A percentile compares a stretch with the other conserved stretches of the same genome.
These are phyloP conservation scores for Callosobruchus maculatus DNA, from an alignment of 2,888 invertebrate genomes.

Conservation along the genomic window DNA sequence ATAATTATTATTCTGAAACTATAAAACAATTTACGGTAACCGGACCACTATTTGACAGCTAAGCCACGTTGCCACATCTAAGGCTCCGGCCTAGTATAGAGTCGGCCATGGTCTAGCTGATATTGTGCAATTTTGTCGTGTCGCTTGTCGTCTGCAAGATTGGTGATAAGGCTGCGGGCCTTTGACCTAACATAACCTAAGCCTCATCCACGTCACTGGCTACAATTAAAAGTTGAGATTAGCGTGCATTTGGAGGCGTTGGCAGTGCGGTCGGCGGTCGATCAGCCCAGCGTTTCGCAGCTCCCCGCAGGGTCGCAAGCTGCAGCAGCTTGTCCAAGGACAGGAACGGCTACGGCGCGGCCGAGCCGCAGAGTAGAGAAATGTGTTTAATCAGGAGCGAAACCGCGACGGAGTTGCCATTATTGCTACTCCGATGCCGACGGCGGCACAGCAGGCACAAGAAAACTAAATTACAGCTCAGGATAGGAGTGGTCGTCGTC, in stretches of 20 bases:
- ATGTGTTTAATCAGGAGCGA: conserved; percentile 7
- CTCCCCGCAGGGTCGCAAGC: background rate
- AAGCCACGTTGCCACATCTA: too few species aligned
- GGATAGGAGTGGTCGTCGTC: background rate
- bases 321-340: background rate
- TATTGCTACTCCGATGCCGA: background rate
- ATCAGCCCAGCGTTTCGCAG: background rate
- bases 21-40: too few species aligned
- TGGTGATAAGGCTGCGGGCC: too few species aligned
- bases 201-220: too few species aligned
- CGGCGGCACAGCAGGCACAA: background rate
- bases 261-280: background rate
- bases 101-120: too few species aligned
- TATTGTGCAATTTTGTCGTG: too few species aligned
- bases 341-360: background rate
- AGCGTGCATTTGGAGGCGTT: background rate
- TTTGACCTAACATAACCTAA: too few species aligned
- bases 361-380: conserved; percentile 1
- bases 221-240: background rate
- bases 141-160: background rate
- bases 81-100: too few species aligned
- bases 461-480: background rate
- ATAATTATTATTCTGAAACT: too few species aligned
- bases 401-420: background rate
- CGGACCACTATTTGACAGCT: too few species aligned